Percentiles rank a stretch among this genome's conserved stretches.
Conservation (phyloP, 2,888 invertebrate species). For the Cantharis lateralis region DNA sequence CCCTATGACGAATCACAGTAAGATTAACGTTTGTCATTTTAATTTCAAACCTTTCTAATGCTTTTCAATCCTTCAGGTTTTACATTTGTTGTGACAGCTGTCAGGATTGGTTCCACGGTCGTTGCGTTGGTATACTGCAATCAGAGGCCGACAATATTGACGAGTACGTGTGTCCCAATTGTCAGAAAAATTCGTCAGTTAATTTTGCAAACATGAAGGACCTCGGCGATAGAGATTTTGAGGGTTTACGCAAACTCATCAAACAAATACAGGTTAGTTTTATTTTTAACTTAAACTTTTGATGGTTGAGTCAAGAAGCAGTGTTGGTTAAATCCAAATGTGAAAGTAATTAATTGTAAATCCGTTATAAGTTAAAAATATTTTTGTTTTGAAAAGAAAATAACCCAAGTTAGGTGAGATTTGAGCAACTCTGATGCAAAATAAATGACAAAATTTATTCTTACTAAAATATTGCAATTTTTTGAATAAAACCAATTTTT, state of each 20-base stretch:
- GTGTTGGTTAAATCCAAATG: too few relatives aligned
- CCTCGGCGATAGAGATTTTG: constrained; percentile 77
- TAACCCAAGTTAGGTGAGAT: too few relatives aligned
- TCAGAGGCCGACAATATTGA: constrained; percentile 94
- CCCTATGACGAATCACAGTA: constrained; percentile 97
- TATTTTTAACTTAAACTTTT: neutral
- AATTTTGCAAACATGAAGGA: constrained; percentile 91
- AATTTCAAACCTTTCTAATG: neutral
- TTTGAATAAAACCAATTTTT: too few relatives aligned
- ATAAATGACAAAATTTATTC: too few relatives aligned
- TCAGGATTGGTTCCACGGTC: constrained; percentile 99
- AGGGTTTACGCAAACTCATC: constrained; percentile 81
- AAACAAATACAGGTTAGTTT: constrained; percentile 80
- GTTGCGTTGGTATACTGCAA: constrained; percentile 93
- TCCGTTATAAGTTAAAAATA: too few relatives aligned
- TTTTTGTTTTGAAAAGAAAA: too few relatives aligned
- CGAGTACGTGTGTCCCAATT: constrained; percentile 95
- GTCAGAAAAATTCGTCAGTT: constrained; percentile 86
- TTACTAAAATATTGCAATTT: too few relatives aligned
- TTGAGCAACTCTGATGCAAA: too few relatives aligned
- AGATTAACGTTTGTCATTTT: constrained; percentile 51
- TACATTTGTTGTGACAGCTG: constrained; percentile 99
- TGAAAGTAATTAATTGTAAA: too few relatives aligned
- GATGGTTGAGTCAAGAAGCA: neutral
- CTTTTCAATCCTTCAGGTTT: constrained; percentile 67